These are phyloP conservation scores for Andrena dorsata DNA, from an alignment of 2,888 invertebrate genomes.

Conservation along the genomic window DNA sequence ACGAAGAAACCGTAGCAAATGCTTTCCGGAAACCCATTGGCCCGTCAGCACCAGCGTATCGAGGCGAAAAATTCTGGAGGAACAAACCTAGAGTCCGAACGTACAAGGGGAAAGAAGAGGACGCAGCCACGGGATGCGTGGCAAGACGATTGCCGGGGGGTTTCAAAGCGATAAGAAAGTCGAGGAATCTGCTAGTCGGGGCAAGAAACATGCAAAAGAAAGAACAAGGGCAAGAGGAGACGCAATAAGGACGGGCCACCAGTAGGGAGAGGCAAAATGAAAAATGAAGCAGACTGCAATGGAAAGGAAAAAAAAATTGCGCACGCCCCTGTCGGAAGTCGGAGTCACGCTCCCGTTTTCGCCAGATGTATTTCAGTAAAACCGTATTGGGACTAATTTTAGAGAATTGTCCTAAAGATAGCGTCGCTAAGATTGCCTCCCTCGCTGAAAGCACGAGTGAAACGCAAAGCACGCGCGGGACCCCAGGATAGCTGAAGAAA, in stretches of 20 bases:
- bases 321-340: constrained; percentile 14
- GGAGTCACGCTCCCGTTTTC: constrained; percentile 54
- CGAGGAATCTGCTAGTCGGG: background rate
- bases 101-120: background rate
- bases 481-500: background rate
- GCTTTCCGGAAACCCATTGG: constrained; percentile 73
- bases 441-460: background rate
- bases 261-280: background rate
- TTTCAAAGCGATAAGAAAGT: constrained; percentile 31
- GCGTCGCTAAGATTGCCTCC: background rate
- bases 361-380: constrained; percentile 52
- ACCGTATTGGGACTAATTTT: constrained; percentile 59
- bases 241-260: constrained; percentile 31
- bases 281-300: constrained; percentile 25
- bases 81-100: constrained; percentile 64
- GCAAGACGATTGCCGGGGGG: background rate
- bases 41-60: constrained; percentile 66
- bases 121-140: constrained; percentile 14
- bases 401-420: constrained; percentile 8
- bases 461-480: constrained; percentile 3
- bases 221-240: constrained; percentile 12
- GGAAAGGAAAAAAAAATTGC: constrained; percentile 33
- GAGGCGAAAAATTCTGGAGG: constrained; percentile 65
- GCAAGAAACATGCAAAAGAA: constrained; percentile 3
- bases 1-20: constrained; percentile 71